These are phyloP conservation scores for Pimephales promelas DNA, from an alignment of 2,113 vertebrate species.

Conservation along the genomic window DNA sequence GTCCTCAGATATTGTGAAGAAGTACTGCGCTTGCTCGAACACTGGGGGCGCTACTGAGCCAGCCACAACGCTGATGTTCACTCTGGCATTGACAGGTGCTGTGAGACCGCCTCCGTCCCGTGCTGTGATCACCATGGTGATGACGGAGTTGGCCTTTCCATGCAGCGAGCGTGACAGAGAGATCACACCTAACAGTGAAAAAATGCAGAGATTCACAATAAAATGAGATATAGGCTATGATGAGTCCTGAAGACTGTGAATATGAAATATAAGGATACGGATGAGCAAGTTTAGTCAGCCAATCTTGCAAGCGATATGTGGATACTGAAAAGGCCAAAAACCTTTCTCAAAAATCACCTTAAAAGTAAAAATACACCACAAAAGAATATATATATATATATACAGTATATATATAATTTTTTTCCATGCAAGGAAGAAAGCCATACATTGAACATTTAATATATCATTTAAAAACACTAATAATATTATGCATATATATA, in stretches of 20 bases:
- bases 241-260: not conserved
- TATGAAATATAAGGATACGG: not conserved
- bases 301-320: not conserved
- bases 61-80: constrained; percentile 92
- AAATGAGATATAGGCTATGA: not conserved
- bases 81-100: constrained; percentile 82
- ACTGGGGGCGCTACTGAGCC: constrained; percentile 85
- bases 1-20: constrained; percentile 88
- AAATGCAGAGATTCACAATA: constrained; percentile 22
- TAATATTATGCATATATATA: too few relatives aligned
- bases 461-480: too few relatives aligned
- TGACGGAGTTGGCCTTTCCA: constrained; percentile 87
- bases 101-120: constrained; percentile 87
- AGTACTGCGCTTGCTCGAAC: constrained; percentile 93
- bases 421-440: too few relatives aligned
- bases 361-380: too few relatives aligned
- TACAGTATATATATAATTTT: too few relatives aligned
- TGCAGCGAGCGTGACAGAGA: constrained; percentile 89
- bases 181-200: constrained; percentile 79
- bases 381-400: too few relatives aligned
- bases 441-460: too few relatives aligned
- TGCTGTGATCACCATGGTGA: constrained; percentile 88
- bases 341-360: too few relatives aligned
- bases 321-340: too few relatives aligned
- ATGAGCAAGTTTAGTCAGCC: not conserved